These are phyloP conservation scores for Raja brachyura DNA, from an alignment of 2,113 vertebrate genomes.

Conservation along the genomic window DNA sequence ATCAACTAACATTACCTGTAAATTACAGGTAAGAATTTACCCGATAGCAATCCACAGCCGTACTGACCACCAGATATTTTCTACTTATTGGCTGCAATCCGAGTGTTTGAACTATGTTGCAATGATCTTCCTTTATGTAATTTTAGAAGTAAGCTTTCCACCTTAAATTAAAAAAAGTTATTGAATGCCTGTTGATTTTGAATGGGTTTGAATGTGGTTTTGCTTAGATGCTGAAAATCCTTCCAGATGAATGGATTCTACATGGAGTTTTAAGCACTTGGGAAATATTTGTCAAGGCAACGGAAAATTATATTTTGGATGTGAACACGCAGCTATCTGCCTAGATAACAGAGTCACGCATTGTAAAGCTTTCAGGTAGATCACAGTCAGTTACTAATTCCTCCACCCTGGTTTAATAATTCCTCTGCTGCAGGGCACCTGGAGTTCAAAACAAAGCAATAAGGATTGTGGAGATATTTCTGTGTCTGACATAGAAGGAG, in stretches of 20 bases:
- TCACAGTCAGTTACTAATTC: background rate
- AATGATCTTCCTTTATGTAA: background rate
- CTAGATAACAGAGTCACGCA: background rate
- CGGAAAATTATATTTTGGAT: background rate
- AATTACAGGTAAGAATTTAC: background rate
- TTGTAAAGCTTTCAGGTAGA: background rate
- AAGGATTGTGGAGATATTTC: background rate
- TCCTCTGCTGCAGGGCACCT: background rate
- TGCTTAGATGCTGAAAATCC: background rate
- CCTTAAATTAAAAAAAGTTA: background rate
- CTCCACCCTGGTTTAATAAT: background rate
- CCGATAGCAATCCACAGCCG: background rate
- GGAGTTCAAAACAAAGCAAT: conserved; percentile 23
- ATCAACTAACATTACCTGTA: background rate
- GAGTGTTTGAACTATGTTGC: background rate
- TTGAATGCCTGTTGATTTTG: background rate
- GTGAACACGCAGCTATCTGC: background rate
- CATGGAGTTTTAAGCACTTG: background rate
- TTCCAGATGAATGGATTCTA: background rate
- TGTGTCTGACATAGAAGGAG: background rate
- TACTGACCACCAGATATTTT: background rate
- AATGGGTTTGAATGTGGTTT: background rate
- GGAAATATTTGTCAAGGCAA: background rate
- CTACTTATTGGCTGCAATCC: background rate
- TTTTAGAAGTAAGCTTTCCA: background rate